Percentiles rank a stretch among this genome's conserved stretches.
phyloP scores from a whole-genome alignment of 2,797 vertebrate species.

The Semotilus atromaculatus region DNA sequence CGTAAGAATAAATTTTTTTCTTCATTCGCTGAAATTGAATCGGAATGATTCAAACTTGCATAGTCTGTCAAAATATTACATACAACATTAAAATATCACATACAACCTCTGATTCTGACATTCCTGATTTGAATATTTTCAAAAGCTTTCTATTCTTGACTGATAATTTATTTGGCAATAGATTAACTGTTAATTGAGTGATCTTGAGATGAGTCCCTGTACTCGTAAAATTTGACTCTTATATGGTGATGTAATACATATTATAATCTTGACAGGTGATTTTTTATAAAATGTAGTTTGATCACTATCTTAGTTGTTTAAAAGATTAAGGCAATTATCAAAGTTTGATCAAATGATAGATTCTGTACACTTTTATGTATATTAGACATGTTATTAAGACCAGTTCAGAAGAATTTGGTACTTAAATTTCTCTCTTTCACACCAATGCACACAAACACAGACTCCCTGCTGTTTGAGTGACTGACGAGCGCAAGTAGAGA shows the following conservation, averaged over 20 bases:
- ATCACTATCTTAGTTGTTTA: background rate
- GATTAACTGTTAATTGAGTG: too few relatives aligned
- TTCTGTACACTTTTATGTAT: background rate
- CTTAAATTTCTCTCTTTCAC: constrained; percentile 12
- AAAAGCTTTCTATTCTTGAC: too few relatives aligned
- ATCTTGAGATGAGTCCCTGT: too few relatives aligned
- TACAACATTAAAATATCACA: too few relatives aligned
- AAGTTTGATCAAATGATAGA: background rate
- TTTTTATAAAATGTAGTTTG: background rate
- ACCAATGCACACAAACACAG: constrained; percentile 23
- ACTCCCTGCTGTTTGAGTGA: constrained; percentile 31
- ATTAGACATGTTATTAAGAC: background rate
- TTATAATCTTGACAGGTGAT: background rate
- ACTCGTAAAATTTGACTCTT: too few relatives aligned
- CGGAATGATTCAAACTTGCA: too few relatives aligned
- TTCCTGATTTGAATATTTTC: too few relatives aligned
- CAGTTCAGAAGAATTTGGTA: background rate
- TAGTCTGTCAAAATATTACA: too few relatives aligned
- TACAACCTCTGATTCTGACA: too few relatives aligned
- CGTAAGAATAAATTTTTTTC: background rate
- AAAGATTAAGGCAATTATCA: background rate
- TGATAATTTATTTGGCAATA: too few relatives aligned
- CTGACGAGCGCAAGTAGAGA: constrained; percentile 37
- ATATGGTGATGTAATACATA: background rate
- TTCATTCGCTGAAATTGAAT: background rate